These are phyloP conservation scores for Dendrolimus kikuchii DNA, from an alignment of 1,140 invertebrate genomes.

Conservation along the genomic window DNA sequence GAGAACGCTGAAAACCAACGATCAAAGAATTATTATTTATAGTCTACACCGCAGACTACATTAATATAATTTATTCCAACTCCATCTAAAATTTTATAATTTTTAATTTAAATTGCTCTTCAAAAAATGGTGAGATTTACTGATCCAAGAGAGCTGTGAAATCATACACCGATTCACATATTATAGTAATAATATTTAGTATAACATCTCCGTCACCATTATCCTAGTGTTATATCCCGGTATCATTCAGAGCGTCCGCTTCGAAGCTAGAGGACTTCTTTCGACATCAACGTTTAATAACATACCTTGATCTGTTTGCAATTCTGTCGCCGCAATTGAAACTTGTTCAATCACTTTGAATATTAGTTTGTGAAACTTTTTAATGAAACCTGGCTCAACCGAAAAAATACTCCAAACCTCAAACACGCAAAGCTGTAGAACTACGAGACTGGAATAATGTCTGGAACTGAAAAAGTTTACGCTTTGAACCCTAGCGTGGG, in stretches of 20 bases:
- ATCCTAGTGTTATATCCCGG: too few species aligned
- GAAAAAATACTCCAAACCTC: slow-evolving; percentile 56
- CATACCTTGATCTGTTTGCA: slow-evolving; percentile 1
- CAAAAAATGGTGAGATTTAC: too few species aligned
- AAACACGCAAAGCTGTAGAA: slow-evolving; percentile 56
- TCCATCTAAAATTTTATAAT: too few species aligned
- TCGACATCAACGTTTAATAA: not conserved
- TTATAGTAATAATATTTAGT: too few species aligned
- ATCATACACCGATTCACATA: too few species aligned
- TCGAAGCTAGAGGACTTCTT: not conserved
- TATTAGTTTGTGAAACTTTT: slow-evolving; percentile 49
- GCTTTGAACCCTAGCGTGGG: slow-evolving; percentile 60
- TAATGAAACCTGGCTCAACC: slow-evolving; percentile 52
- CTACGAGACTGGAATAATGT: slow-evolving; percentile 66
- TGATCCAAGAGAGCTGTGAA: too few species aligned
- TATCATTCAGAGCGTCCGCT: not conserved
- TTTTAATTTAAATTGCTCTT: too few species aligned
- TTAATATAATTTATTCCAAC: too few species aligned
- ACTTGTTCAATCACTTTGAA: slow-evolving; percentile 45
- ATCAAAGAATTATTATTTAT: too few species aligned
- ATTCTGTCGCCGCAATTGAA: slow-evolving; percentile 25
- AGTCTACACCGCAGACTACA: too few species aligned
- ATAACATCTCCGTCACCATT: too few species aligned
- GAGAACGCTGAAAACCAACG: too few species aligned
- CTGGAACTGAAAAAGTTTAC: slow-evolving; percentile 63